These are phyloP conservation scores for Rhagonycha lutea DNA, from an alignment of 2,888 invertebrate species.

Conservation along the genomic window DNA sequence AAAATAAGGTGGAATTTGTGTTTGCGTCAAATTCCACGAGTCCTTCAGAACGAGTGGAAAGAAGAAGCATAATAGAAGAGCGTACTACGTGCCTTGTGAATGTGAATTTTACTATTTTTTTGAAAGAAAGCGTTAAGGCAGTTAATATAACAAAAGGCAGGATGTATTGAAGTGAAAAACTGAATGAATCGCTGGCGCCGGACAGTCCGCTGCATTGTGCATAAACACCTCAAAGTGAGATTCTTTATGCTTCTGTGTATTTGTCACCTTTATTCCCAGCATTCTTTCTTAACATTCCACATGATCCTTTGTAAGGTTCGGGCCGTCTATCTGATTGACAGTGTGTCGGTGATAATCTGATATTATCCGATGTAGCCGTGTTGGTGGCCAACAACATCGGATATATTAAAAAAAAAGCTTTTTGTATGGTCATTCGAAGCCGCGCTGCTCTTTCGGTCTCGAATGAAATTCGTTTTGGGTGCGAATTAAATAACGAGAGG, in stretches of 20 bases:
- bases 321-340: slow-evolving; percentile 31
- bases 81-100: slow-evolving; percentile 9
- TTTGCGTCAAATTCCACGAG: neutral
- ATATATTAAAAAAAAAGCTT: slow-evolving; percentile 21
- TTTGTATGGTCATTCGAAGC: slow-evolving; percentile 14
- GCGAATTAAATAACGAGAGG: slow-evolving; percentile 25
- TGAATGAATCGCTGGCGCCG: slow-evolving; percentile 39
- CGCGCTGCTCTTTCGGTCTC: slow-evolving; percentile 13
- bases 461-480: slow-evolving; percentile 22
- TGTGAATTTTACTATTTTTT: slow-evolving; percentile 31
- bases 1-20: neutral
- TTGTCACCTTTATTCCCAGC: slow-evolving; percentile 33
- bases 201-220: slow-evolving; percentile 37
- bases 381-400: slow-evolving; percentile 24
- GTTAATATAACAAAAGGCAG: slow-evolving; percentile 34
- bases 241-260: slow-evolving; percentile 34
- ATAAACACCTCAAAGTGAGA: slow-evolving; percentile 33
- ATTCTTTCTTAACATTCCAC: slow-evolving; percentile 30
- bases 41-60: neutral
- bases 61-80: neutral
- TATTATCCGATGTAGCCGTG: slow-evolving; percentile 30
- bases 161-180: slow-evolving; percentile 32
- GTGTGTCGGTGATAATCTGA: slow-evolving; percentile 31
- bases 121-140: slow-evolving; percentile 26
- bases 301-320: slow-evolving; percentile 28